phyloP scores from a whole-genome alignment of 2,888 invertebrate species.

The Scaptodrosophila latifasciaeformis region DNA sequence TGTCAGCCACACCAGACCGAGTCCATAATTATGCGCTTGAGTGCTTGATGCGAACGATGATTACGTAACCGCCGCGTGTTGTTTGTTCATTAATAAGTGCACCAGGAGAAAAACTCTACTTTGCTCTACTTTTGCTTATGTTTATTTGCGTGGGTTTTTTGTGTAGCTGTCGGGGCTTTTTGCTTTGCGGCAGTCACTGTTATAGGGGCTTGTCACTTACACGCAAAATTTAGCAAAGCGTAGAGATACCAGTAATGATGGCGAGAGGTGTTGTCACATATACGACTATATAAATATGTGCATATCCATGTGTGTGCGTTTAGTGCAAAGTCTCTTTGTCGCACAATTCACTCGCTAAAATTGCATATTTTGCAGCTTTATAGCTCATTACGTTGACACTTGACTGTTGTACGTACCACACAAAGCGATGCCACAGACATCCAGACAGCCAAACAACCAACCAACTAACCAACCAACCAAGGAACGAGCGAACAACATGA shows the following conservation, averaged over 20 bases:
- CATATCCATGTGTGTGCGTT: neutral
- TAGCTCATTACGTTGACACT: conserved; percentile 70
- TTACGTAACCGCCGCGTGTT: conserved; percentile 49
- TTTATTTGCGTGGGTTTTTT: conserved; percentile 14
- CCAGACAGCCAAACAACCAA: conserved; percentile 7
- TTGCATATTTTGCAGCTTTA: conserved; percentile 69
- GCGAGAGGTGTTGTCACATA: conserved; percentile 39
- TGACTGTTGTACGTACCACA: conserved; percentile 60
- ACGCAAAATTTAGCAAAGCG: conserved; percentile 65
- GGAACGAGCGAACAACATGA: no score
- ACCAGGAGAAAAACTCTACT: conserved; percentile 35
- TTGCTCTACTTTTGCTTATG: neutral
- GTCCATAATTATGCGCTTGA: conserved; percentile 61
- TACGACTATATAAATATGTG: neutral
- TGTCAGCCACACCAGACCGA: no score
- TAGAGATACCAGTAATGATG: conserved; percentile 37
- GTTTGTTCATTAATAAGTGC: conserved; percentile 65
- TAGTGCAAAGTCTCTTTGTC: conserved; percentile 35
- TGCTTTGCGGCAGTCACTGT: conserved; percentile 40
- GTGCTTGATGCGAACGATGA: conserved; percentile 52
- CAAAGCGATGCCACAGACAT: conserved; percentile 15
- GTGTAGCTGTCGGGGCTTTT: conserved; percentile 10
- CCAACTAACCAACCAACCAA: no score
- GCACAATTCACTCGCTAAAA: conserved; percentile 45
- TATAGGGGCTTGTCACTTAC: conserved; percentile 63